Evolutionary conservation across 2,888 invertebrate genomes (phyloP).

Genomic region (Eucera pruinosa): DNA sequence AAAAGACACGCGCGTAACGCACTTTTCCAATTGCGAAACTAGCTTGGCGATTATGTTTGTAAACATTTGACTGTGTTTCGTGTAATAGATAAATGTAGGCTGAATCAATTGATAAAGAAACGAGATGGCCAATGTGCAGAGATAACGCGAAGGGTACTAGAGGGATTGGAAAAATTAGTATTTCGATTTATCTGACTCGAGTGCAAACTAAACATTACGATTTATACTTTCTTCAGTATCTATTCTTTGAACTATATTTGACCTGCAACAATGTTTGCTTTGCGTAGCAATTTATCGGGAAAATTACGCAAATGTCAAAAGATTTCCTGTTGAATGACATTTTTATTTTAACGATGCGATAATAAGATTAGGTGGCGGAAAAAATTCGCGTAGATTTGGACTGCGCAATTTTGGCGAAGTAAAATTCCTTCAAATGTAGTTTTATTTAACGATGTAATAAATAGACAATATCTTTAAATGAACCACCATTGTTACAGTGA

Average conservation of each 20-base stretch:
- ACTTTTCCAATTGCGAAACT: not conserved
- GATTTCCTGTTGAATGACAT: not conserved
- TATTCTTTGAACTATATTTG: not conserved
- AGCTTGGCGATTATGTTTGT: conserved; percentile 1
- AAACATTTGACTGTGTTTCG: not conserved
- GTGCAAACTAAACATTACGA: too few species aligned
- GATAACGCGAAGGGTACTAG: not conserved
- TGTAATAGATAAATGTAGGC: conserved; percentile 3
- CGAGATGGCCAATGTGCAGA: not conserved
- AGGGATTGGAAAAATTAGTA: not conserved
- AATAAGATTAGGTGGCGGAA: too few species aligned
- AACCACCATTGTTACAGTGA: too few species aligned
- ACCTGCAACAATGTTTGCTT: not conserved
- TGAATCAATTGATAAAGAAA: conserved; percentile 13
- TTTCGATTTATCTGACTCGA: not conserved
- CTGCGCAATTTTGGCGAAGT: too few species aligned
- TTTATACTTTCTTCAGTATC: too few species aligned
- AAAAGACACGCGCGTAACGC: not conserved
- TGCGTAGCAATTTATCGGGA: not conserved
- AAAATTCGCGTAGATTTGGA: too few species aligned
- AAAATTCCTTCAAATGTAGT: too few species aligned
- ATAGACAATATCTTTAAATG: too few species aligned
- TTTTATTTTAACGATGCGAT: not conserved
- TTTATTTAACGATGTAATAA: too few species aligned
- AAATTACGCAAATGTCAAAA: not conserved